Percentiles rank a stretch among this genome's conserved stretches.
Evolutionary conservation across 2,888 invertebrate species (phyloP).

Genomic region (Hydriomena furcata): DNA sequence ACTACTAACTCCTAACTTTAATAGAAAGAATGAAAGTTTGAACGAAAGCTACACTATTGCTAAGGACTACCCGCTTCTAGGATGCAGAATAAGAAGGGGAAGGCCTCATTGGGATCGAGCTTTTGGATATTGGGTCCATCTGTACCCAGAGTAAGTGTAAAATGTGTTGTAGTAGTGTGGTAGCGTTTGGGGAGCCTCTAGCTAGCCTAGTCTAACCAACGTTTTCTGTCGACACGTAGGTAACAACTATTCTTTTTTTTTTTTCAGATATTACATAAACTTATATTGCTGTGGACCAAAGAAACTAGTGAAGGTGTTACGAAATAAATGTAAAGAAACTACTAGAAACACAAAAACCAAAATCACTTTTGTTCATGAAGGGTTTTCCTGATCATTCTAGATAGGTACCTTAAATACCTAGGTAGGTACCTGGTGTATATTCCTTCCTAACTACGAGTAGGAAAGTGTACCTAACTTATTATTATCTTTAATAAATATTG

Average conservation of each 20-base stretch:
- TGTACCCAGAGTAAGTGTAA: constrained; percentile 67
- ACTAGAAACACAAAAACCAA: constrained; percentile 65
- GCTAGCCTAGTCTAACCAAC: too few relatives aligned
- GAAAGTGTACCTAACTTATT: too few relatives aligned
- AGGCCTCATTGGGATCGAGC: constrained; percentile 76
- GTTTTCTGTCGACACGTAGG: too few relatives aligned
- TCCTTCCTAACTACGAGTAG: too few relatives aligned
- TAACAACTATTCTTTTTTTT: constrained; percentile 16
- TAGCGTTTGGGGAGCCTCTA: too few relatives aligned
- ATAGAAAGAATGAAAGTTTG: constrained; percentile 42
- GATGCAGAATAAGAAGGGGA: constrained; percentile 68
- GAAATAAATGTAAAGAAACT: constrained; percentile 59
- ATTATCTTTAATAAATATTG: too few relatives aligned
- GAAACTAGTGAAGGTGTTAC: constrained; percentile 70
- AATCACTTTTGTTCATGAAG: constrained; percentile 71
- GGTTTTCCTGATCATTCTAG: constrained; percentile 58
- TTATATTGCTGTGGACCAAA: constrained; percentile 81
- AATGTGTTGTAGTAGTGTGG: too few relatives aligned
- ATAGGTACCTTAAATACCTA: too few relatives aligned
- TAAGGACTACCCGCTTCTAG: constrained; percentile 67
- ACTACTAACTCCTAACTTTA: constrained; percentile 58
- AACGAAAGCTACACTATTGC: constrained; percentile 55
- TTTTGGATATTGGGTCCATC: constrained; percentile 77
- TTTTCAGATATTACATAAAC: constrained; percentile 64
- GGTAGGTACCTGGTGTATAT: too few relatives aligned